phyloP scores from a whole-genome alignment of 2,888 invertebrate species.

The Gandaritis pyraliata region DNA sequence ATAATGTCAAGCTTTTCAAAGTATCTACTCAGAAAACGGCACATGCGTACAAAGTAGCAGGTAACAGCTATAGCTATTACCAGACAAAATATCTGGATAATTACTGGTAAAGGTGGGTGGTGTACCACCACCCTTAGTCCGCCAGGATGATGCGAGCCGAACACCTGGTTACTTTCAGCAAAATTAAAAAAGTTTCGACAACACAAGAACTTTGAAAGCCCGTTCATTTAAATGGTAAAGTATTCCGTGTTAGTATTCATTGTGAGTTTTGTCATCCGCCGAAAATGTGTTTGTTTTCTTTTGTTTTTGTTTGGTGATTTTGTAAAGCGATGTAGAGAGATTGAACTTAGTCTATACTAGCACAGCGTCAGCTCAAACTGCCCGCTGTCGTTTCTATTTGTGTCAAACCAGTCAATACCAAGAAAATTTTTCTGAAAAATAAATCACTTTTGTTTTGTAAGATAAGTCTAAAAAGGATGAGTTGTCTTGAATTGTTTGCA shows the following conservation, averaged over 20 bases:
- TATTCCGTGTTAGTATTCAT: conserved; percentile 77
- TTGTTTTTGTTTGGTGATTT: conserved; percentile 49
- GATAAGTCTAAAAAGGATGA: no score
- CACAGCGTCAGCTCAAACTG: no score
- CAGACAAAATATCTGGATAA: no score
- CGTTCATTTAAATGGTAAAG: conserved; percentile 80
- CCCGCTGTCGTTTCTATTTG: no score
- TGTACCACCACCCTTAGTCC: conserved; percentile 25
- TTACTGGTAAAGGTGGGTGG: not conserved
- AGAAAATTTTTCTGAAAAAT: no score
- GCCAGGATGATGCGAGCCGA: conserved; percentile 65
- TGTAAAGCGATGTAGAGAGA: not conserved
- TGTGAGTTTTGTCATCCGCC: conserved; percentile 75
- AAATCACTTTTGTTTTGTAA: no score
- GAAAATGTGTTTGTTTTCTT: conserved; percentile 64
- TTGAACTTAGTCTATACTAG: no score
- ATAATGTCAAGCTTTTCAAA: no score
- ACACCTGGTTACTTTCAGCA: conserved; percentile 77
- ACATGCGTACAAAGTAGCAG: no score
- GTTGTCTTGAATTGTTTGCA: not conserved
- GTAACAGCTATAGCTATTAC: no score
- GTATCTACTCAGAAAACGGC: no score
- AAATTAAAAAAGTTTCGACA: conserved; percentile 82
- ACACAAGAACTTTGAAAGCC: conserved; percentile 69
- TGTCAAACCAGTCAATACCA: no score